These are phyloP conservation scores for human (Homo sapiens) DNA, from an alignment of 2,113 vertebrate genomes.

Conservation along the genomic window DNA sequence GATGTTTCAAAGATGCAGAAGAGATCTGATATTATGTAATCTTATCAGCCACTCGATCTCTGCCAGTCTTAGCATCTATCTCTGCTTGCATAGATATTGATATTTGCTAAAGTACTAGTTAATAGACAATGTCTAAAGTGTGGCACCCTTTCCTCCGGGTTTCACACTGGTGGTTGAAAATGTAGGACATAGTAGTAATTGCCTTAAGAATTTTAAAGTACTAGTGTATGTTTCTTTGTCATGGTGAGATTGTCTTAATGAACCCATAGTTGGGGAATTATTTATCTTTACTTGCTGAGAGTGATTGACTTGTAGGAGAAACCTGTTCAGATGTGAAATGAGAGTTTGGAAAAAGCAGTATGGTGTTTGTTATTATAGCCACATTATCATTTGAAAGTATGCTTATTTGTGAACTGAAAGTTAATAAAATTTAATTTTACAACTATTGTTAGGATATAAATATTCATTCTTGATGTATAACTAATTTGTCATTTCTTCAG, in stretches of 20 bases:
- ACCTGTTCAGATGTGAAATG: not conserved
- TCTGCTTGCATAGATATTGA: not conserved
- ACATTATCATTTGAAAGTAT: not conserved
- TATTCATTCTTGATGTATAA: not conserved
- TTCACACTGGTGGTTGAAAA: not conserved
- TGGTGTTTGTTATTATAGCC: not conserved
- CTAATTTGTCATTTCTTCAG: not conserved
- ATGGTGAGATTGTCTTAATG: not conserved
- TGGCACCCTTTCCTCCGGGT: not conserved
- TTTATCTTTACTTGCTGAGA: not conserved
- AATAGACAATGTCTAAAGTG: not conserved
- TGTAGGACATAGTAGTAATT: not conserved
- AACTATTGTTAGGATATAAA: not conserved
- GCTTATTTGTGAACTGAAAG: not conserved
- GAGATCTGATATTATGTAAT: not conserved
- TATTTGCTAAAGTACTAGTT: not conserved
- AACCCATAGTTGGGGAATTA: not conserved
- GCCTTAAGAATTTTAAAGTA: not conserved
- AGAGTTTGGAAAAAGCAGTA: not conserved
- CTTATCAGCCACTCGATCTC: not conserved
- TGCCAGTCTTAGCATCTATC: not conserved
- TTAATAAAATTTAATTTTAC: constrained; percentile 7
- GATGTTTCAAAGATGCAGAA: not conserved
- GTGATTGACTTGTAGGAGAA: not conserved
- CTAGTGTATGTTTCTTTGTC: not conserved